Evolutionary conservation across 2,888 invertebrate genomes (phyloP).

Genomic region (Chironomus tentans): DNA sequence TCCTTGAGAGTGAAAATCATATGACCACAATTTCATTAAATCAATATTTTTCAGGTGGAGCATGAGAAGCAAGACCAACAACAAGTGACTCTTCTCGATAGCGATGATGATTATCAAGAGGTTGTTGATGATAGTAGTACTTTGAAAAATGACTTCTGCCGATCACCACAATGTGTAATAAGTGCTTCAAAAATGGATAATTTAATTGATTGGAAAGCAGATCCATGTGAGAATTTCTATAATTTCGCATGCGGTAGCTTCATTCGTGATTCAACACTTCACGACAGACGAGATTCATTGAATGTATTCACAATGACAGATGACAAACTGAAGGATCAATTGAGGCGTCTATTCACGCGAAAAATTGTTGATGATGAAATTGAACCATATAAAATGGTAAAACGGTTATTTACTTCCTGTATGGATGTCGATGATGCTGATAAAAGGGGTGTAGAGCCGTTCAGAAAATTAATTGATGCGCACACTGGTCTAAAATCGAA

Average conservation of each 20-base stretch:
- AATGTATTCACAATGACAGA: not conserved
- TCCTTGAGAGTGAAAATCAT: not conserved
- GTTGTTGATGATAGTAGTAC: not conserved
- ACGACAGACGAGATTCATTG: not conserved
- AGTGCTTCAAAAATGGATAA: not conserved
- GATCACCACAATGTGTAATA: not conserved
- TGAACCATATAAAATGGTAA: slow-evolving; percentile 5
- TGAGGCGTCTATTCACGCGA: not conserved
- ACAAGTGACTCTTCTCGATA: not conserved
- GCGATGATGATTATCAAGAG: not conserved
- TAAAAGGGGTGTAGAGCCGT: not conserved
- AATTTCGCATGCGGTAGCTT: not conserved
- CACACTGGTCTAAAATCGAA: too few relatives aligned
- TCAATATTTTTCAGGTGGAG: too few relatives aligned
- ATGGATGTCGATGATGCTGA: not conserved
- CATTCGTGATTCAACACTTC: not conserved
- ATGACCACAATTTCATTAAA: not conserved
- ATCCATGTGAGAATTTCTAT: slow-evolving; percentile 1
- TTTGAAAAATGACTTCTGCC: not conserved
- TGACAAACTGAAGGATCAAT: slow-evolving; percentile 6
- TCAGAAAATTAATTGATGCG: slow-evolving; percentile 8
- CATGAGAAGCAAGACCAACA: too few relatives aligned
- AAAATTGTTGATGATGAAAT: slow-evolving; percentile 1
- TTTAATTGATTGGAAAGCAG: slow-evolving; percentile 6
- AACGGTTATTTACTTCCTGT: not conserved